These are phyloP conservation scores for Diachasma alloeum DNA, from an alignment of 1,140 invertebrate genomes.

Conservation along the genomic window DNA sequence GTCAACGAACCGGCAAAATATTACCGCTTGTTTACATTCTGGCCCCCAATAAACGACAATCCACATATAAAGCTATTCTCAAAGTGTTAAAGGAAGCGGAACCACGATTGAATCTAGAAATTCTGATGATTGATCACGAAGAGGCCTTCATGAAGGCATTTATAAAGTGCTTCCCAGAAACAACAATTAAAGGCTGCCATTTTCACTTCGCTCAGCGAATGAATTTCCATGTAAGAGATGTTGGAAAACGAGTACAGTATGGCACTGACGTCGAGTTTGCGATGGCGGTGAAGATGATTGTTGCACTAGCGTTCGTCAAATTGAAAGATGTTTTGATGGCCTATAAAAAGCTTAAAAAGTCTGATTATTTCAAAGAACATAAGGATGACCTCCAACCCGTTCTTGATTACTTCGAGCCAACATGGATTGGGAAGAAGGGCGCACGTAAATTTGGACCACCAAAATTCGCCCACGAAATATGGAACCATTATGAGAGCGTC, in stretches of 20 bases:
- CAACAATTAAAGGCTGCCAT: constrained; percentile 22
- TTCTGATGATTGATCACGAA: constrained; percentile 24
- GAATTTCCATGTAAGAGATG: constrained; percentile 26
- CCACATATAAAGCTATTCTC: constrained; percentile 10
- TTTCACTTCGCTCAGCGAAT: constrained; percentile 32
- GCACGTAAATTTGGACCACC: neutral
- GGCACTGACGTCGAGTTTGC: constrained; percentile 7
- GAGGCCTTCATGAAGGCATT: constrained; percentile 18
- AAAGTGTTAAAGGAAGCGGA: neutral
- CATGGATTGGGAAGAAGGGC: constrained; percentile 12
- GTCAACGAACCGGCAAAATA: neutral
- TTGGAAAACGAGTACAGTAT: neutral
- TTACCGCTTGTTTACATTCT: constrained; percentile 23
- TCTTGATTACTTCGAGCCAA: constrained; percentile 15
- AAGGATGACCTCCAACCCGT: neutral
- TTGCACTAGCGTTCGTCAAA: constrained; percentile 10
- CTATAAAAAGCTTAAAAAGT: neutral
- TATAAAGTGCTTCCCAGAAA: neutral
- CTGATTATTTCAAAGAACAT: neutral
- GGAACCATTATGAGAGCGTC: neutral
- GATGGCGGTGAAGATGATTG: neutral
- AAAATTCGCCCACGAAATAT: neutral
- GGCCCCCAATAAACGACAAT: neutral
- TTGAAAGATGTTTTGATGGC: neutral
- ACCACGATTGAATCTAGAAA: constrained; percentile 3